Base-by-base conservation (phyloP, 2,888 invertebrate genomes). In the Ichneumon xanthorius region DNA sequence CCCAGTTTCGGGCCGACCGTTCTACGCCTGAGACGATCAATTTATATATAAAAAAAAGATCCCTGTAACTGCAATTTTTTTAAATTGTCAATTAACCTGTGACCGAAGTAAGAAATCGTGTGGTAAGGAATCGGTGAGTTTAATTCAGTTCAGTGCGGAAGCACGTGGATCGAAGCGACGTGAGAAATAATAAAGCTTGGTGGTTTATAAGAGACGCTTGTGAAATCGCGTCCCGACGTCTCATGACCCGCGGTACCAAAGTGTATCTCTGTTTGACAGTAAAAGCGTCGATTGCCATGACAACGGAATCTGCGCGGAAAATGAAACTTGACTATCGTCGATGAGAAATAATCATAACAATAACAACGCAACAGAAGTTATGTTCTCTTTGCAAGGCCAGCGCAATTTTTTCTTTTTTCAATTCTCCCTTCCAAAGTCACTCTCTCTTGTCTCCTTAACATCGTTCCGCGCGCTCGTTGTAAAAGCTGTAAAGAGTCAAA, bases 391-490 rank as follows among this genome's bases (percentile, higher is more conserved):
- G 26, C 63, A 9, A 16, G 14, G 30, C 14, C n/a, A 9, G 37
- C 5, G 16, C 26, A 26, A 37, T 30, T 33, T 37, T n/a, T 26
- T 3, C 3, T 3, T 30, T 9, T 30, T 37, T 30, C 37, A 33
- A 63, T 63, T 53, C 16, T 53, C 26, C 16, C 50, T 30, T 45
- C 37, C 22, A 19, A 2, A 14, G n/a, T 30, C 22, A 16, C 4
- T 67, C 9, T 40, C 16, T 45, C 58, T 78, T 70, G 30, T 78
- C 58, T 9, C 37, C 1, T 70, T 40, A 30, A 40, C 55, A 58
- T 55, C 80, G 53, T 78, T 45, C 37, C 37, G 72, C 65, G 53
- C 40, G 40, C 53, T 80, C 58, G 67, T 68, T 61, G 50, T 22
- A 37, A 19, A 37, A 19, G 70, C 70, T 40, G 77, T 22, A 55